Base-by-base conservation (phyloP, 1,140 invertebrate species). In the Drosophila pandora region DNA sequence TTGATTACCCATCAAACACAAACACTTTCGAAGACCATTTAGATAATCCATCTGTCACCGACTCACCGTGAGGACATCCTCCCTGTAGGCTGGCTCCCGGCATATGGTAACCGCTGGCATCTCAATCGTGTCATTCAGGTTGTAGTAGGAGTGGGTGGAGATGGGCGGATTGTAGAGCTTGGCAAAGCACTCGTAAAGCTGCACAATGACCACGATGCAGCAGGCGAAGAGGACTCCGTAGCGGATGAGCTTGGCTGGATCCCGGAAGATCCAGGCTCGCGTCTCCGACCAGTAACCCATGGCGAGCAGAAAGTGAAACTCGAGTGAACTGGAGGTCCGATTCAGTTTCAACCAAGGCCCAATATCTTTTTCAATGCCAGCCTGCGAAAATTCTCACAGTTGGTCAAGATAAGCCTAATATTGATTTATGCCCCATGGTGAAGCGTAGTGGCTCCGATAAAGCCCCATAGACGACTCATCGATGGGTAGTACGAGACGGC, bases 71-170 rank as follows among this genome's bases (percentile, higher is more conserved):
- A 95, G 79, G 32, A 93, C 92, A 2, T 93, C 90, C 28, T 87
- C 91, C 69, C 94, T 94, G 74, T 94, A 95, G 0, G 93, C 91
- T 0, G 94, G 94, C 43, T 94, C 93, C 25, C 94, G 90, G 69
- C 94, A 95, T 56, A 95, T 92, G 0, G 94, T 95, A 0, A 95
- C 79, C 54, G 94, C 94, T 8, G 94, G 94, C 88, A 94, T 95
- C 45, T 91, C 79, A 43, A 95, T 92, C 0, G 94, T 94, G 12
- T 94, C 93, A 73, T 95, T 95, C 28, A 94, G 92, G 74, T 93
- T 93, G 60, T 94, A 94, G 71, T 93, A 93, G 0, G 94, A 94
- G 73, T 94, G 93, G 6, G 94, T 95, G 0, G 94, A 93, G 12
- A 94, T 92, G 0, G 94, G 94, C 2, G 93, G 93, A 73, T 93